Evolutionary conservation across 2,797 vertebrate genomes (phyloP), one percentile per base, ranked within the genome.

Genomic region (Erethizon dorsatum): DNA sequence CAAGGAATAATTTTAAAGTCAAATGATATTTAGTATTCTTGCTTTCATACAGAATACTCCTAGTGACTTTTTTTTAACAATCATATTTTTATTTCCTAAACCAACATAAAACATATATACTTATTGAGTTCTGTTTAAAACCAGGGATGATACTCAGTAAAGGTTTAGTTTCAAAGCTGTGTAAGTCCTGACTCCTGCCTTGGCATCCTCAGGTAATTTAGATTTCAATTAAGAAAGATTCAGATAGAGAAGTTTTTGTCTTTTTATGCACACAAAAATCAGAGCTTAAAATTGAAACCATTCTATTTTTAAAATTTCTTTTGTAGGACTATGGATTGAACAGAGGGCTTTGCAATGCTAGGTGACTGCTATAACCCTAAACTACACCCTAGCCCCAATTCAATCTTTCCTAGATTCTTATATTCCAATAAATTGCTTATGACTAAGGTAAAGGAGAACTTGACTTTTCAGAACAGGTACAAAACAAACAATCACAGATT

Each of bases 1-100:
- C 10, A 77, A 59, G 2, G 8, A 83, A 94, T 90, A 96, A 85
- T 47, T 88, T 88, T 54, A 95, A 78, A 96, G 50, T 12, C 22
- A 90, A 75, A 2, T 37, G 20, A 83, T 7, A 59, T 52, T n/a
- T 83, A 0, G 41, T 41, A 7, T 63, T 26, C 69, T 4, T 82
- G 26, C 1, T 84, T 88, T 47, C 20, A 33, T 84, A 24, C 52
- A 18, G 11, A 97, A 61, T 50, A 20, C 5, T 57, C 31, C 5
- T 31, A 77, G 7, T 41, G n/a, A 77, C n/a, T 73, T 82, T 67
- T 59, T 31, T 65, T 95, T 83, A 73, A 87, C 3, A 71, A 75
- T 4, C 0, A 22, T 67, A 1, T 54, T 84, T 79, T 41, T 83
- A 33, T 65, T 71, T 83, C 47, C 89, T 92, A 17, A 22, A 63